Conservation (phyloP, 2,113 vertebrate species). For the Labeo catla region DNA sequence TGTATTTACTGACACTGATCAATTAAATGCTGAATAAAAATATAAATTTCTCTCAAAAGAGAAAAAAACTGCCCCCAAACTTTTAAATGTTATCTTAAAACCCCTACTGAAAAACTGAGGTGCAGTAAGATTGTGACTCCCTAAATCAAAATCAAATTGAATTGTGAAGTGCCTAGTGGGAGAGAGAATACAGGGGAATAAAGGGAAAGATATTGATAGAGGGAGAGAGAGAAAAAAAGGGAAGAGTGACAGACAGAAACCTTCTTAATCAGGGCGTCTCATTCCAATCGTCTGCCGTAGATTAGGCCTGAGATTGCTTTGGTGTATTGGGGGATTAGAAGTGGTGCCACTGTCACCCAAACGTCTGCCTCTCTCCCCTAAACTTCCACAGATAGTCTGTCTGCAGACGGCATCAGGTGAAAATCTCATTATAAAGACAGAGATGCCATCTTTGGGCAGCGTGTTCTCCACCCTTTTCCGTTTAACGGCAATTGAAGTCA, state of each 20-base stretch:
- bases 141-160: neutral
- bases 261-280: conserved; percentile 15
- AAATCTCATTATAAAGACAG: conserved; percentile 37
- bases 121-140: neutral
- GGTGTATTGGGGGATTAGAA: conserved; percentile 24
- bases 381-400: conserved; percentile 5
- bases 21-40: neutral
- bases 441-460: conserved; percentile 26
- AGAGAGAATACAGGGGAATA: neutral
- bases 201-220: neutral
- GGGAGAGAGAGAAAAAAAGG: neutral
- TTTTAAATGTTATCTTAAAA: neutral
- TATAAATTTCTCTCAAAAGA: neutral
- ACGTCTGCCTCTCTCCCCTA: neutral
- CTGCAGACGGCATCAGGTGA: conserved; percentile 31
- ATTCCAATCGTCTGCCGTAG: conserved; percentile 19
- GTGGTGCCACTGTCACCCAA: conserved; percentile 35
- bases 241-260: conserved; percentile 11
- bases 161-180: neutral
- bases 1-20: neutral
- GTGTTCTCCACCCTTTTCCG: neutral
- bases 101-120: neutral
- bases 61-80: neutral
- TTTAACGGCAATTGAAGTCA: conserved; percentile 22
- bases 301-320: conserved; percentile 36